Evolutionary conservation across 2,113 vertebrate species (phyloP).

Genomic region (Egretta garzetta): DNA sequence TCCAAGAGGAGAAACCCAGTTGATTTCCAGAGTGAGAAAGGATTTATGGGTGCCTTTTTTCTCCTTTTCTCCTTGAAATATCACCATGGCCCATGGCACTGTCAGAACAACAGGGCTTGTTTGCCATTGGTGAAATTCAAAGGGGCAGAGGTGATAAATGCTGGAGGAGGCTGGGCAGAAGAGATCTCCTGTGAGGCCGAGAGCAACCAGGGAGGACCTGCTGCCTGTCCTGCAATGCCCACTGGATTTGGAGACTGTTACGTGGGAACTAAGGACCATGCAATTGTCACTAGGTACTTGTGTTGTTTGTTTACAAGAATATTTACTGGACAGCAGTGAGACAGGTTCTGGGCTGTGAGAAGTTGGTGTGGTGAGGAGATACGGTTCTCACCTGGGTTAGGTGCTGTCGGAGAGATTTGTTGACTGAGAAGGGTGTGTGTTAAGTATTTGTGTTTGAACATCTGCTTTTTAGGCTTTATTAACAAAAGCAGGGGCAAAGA

Average conservation of each 20-base stretch:
- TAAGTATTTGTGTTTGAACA: background rate
- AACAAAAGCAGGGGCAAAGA: background rate
- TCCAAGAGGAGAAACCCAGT: background rate
- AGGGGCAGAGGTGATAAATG: background rate
- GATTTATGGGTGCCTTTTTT: background rate
- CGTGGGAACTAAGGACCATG: accelerated
- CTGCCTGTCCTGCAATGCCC: background rate
- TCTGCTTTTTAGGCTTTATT: background rate
- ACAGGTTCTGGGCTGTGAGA: background rate
- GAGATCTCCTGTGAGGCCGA: background rate
- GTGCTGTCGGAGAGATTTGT: background rate
- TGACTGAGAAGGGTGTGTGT: background rate
- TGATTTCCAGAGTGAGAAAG: background rate
- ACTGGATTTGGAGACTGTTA: background rate
- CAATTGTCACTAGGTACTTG: accelerated
- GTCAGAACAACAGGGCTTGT: background rate
- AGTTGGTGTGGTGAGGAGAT: background rate
- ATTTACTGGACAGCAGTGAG: background rate
- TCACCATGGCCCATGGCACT: background rate
- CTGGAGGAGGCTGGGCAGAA: background rate
- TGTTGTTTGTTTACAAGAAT: background rate
- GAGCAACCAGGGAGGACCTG: background rate
- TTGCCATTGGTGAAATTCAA: accelerated
- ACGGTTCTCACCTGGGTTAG: background rate
- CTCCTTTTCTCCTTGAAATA: background rate